Evolutionary conservation across 2,888 invertebrate species (phyloP), one percentile per base, ranked within the genome.

Genomic region (Mayetiola destructor): DNA sequence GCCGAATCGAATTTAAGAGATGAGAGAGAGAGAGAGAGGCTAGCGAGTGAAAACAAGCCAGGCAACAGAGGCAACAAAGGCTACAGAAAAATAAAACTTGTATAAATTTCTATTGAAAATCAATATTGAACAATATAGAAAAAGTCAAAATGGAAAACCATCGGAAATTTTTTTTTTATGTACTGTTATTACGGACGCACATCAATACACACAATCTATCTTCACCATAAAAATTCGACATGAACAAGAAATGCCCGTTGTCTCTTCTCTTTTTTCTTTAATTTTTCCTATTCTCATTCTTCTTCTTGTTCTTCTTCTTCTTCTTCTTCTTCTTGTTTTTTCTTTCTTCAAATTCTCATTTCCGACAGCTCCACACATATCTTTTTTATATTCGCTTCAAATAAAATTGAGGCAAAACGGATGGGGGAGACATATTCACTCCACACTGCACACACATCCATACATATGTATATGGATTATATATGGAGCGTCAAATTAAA

Each of bases 61-160:
- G n/a, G n/a, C 37, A 39, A 5, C 23, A 48, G 4, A 27, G 16
- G 27, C 32, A 48, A 48, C 3, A 10, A 48, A 48, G 9, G 27
- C 14, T 27, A 48, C 23, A 2, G 20, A 9, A 27, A 48, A 48
- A 48, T 48, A 23, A 23, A 27, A 48, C 48, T 48, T 48, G 48
- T 48, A 48, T 48, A 48, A 48, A 48, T 27, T 48, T 48, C 48
- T 48, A 48, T 48, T 48, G 48, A 48, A 48, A 48, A 48, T 48
- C 48, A 48, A 48, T 48, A 48, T 48, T 48, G 27, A 27, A 48
- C 48, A 48, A 48, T 48, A 48, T 27, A 10, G 48, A 48, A 27
- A 48, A 48, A 48, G 6, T 23, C 29, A 1, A n/a, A 23, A 20
- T n/a, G n/a, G n/a, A n/a, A 12, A 23, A 48, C 14, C 48, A 48